Base-by-base conservation (phyloP, 1,140 invertebrate species). In the Plodia interpunctella region DNA sequence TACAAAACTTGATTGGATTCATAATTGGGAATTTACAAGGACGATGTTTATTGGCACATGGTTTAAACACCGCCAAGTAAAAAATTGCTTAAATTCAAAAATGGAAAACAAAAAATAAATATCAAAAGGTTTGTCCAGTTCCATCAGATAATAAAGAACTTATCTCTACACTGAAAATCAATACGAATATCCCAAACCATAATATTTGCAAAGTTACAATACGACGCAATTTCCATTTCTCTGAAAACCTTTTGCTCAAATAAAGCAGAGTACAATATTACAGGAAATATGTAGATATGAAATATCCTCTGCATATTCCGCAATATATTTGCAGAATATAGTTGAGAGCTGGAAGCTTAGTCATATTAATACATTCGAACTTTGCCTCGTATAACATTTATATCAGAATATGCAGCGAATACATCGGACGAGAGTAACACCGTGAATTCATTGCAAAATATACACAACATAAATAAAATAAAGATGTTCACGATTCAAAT, bases 221-320 rank as follows among this genome's bases (percentile, higher is more conserved):
- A 44, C 38, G n/a, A 44, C 38, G 38, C 38, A n/a, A 15, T 44
- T 44, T 15, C 38, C 38, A 15, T 13, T 15, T 15, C 11, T 32
- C 38, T 15, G 38, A 15, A 44, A 15, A 35, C 32, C 8, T 44
- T 15, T 44, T 44, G 38, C 38, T 38, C 11, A 8, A 15, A 6
- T 15, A n/a, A 44, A 15, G 38, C n/a, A 44, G 5, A 44, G 10
- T 15, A 15, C 38, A 17, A 44, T 44, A 44, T 15, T 44, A n/a
- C 38, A 44, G 38, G n/a, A 44, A 44, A 44, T 17, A 44, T 44
- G 38, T 44, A 4, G 38, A 44, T 44, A 44, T 44, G 38, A 44
- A 44, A 44, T 44, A 44, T 44, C 38, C 13, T 44, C 38, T 44
- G 0, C 38, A 44, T 44, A 44, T 44, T 44, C 38, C 38, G 6